These are phyloP conservation scores for Sylvilagus bachmani DNA, from an alignment of 2,113 vertebrate genomes.

Conservation along the genomic window DNA sequence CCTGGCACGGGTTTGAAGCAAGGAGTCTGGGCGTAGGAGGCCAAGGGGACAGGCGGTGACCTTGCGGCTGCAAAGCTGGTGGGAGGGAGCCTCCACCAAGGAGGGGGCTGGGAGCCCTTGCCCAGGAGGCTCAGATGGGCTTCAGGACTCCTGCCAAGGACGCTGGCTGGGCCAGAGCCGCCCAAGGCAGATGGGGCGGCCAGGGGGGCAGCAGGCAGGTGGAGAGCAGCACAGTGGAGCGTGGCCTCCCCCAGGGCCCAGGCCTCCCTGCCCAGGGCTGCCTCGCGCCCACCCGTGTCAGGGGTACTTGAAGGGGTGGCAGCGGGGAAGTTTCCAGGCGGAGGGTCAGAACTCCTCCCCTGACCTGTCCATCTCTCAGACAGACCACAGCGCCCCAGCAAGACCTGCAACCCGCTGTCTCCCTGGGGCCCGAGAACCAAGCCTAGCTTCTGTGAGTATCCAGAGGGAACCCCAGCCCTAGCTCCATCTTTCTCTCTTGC, in stretches of 20 bases:
- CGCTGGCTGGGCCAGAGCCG: background rate
- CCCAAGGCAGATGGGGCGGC: background rate
- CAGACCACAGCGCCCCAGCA: background rate
- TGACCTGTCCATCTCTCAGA: background rate
- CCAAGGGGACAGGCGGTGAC: too few species aligned
- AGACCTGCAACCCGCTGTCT: background rate
- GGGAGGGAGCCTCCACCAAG: too few species aligned
- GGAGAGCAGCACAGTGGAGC: background rate
- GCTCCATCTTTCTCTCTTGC: accelerated
- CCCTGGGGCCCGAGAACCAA: background rate
- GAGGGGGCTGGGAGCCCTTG: background rate
- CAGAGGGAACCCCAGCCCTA: background rate
- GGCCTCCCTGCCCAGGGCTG: too few species aligned
- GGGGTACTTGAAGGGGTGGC: background rate
- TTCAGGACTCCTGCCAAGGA: background rate
- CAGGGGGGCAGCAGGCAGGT: background rate
- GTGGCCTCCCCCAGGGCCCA: too few species aligned
- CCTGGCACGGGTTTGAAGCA: too few species aligned
- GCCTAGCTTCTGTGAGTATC: background rate
- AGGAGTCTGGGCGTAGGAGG: too few species aligned
- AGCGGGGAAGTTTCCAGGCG: background rate
- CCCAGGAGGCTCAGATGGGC: background rate
- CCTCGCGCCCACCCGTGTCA: background rate
- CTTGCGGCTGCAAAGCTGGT: too few species aligned
- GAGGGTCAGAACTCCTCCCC: background rate